Conservation (phyloP, 2,797 vertebrate genomes). For the Thaleichthys pacificus region DNA sequence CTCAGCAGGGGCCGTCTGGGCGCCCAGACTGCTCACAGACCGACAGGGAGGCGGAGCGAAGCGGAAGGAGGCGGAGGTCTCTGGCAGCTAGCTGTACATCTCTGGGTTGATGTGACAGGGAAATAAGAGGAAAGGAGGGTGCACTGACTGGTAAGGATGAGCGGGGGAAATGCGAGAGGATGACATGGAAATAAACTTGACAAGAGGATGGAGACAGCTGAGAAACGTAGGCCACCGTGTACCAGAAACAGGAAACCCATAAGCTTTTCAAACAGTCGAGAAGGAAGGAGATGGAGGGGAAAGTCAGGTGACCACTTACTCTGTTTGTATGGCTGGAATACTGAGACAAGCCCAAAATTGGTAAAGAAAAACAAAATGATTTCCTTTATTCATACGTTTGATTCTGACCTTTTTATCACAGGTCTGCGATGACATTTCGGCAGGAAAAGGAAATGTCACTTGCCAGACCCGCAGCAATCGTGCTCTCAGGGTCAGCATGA, state of each 20-base stretch:
- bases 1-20: conserved; percentile 24
- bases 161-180: conserved; percentile 31
- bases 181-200: conserved; percentile 40
- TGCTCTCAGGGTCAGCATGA: not conserved
- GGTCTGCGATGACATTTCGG: not conserved
- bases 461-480: not conserved
- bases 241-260: not conserved
- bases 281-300: conserved; percentile 18
- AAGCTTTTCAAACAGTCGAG: conserved; percentile 38
- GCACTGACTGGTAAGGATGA: conserved; percentile 33
- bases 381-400: conserved; percentile 7
- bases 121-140: conserved; percentile 12
- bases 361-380: conserved; percentile 49
- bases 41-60: not conserved
- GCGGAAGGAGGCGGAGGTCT: too few species aligned
- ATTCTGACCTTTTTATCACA: conserved; percentile 34
- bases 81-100: conserved; percentile 1
- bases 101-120: not conserved
- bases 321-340: conserved; percentile 64
- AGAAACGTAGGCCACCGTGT: conserved; percentile 31
- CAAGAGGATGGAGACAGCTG: conserved; percentile 9
- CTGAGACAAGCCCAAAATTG: conserved; percentile 63
- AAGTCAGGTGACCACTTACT: conserved; percentile 59
- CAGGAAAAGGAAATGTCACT: conserved; percentile 1
- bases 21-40: not conserved